These are phyloP conservation scores for Phoenoteleia sp. DNA, from an alignment of 2,888 invertebrate genomes.

Conservation along the genomic window DNA sequence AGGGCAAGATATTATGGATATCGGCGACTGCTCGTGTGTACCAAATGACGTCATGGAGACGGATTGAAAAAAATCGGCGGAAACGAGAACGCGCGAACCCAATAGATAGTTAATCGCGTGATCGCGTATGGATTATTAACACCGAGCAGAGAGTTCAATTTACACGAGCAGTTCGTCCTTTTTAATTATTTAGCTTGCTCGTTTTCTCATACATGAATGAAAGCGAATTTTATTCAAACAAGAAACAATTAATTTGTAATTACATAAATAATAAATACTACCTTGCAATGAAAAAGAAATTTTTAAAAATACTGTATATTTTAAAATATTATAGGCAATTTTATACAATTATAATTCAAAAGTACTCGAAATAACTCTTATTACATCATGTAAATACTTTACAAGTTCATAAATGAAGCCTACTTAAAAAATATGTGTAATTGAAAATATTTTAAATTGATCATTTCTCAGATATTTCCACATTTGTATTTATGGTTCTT, in stretches of 20 bases:
- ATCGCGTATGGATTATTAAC: slow-evolving; percentile 39
- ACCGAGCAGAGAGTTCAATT: background rate
- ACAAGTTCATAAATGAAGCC: no score
- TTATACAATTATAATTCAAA: no score
- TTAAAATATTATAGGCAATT: no score
- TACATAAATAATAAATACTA: no score
- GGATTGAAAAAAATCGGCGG: slow-evolving; percentile 31
- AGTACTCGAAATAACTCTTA: no score
- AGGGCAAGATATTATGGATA: slow-evolving; percentile 39
- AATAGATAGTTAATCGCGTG: slow-evolving; percentile 48
- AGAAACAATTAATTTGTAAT: background rate
- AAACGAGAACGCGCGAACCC: slow-evolving; percentile 54
- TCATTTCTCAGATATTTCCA: no score
- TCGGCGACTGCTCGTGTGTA: slow-evolving; percentile 14
- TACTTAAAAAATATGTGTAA: no score
- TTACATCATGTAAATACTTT: no score
- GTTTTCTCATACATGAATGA: background rate
- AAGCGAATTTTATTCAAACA: background rate
- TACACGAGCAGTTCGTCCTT: background rate
- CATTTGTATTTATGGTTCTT: no score
- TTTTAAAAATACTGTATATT: no score
- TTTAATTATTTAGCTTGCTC: background rate
- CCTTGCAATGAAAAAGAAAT: no score
- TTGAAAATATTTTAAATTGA: no score
- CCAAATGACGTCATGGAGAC: slow-evolving; percentile 52